Evolutionary conservation across 2,113 vertebrate genomes (phyloP).

Genomic region (Chaenocephalus aceratus): DNA sequence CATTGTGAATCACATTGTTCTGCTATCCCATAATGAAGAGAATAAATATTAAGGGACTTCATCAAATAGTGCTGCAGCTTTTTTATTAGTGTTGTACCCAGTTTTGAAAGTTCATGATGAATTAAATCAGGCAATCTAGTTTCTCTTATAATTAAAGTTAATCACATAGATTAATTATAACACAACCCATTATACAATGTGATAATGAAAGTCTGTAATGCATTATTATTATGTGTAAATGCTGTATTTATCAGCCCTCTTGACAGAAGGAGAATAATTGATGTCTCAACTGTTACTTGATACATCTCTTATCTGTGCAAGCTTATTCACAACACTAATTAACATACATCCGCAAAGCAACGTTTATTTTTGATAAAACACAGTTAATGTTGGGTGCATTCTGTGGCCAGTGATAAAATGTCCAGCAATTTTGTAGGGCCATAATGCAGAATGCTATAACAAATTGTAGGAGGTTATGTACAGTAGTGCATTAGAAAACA

Average conservation of each 20-base stretch:
- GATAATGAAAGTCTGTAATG: slow-evolving; percentile 23
- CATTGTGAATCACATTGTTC: slow-evolving; percentile 30
- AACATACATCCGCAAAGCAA: slow-evolving; percentile 20
- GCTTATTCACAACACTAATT: slow-evolving; percentile 24
- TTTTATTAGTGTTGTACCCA: slow-evolving; percentile 9
- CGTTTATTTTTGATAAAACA: slow-evolving; percentile 20
- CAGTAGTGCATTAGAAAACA: background rate
- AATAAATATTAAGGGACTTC: slow-evolving; percentile 37
- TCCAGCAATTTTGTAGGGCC: slow-evolving; percentile 1
- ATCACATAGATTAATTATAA: slow-evolving; percentile 45
- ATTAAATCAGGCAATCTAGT: slow-evolving; percentile 26
- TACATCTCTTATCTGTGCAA: slow-evolving; percentile 40
- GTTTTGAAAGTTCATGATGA: slow-evolving; percentile 35
- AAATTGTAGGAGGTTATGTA: background rate
- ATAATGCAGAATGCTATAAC: background rate
- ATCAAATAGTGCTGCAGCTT: slow-evolving; percentile 16
- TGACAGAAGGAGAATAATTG: slow-evolving; percentile 37
- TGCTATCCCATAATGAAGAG: slow-evolving; percentile 36
- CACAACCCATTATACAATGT: slow-evolving; percentile 26
- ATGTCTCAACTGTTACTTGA: slow-evolving; percentile 26
- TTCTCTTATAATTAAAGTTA: slow-evolving; percentile 42
- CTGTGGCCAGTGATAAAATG: slow-evolving; percentile 8
- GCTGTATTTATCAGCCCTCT: slow-evolving; percentile 41
- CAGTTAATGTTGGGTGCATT: slow-evolving; percentile 5
- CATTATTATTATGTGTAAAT: slow-evolving; percentile 42